phyloP scores from a whole-genome alignment of 2,888 invertebrate genomes.

The Junonia oenone region DNA sequence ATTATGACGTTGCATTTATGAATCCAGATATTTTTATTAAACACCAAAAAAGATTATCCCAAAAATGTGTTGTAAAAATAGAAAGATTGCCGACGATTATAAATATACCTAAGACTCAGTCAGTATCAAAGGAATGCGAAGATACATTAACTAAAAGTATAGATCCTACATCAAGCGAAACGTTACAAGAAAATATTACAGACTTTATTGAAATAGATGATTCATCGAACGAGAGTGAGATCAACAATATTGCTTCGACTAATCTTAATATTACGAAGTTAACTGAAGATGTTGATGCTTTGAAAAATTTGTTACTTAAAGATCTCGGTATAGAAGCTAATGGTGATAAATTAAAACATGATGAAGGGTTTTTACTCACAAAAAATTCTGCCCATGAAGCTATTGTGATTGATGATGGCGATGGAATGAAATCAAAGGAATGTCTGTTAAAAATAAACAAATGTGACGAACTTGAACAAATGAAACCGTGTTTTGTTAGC shows the following conservation, averaged over 20 bases:
- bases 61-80: slow-evolving; percentile 48
- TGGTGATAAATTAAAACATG: background rate
- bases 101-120: background rate
- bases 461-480: slow-evolving; percentile 45
- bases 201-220: slow-evolving; percentile 52
- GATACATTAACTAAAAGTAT: background rate
- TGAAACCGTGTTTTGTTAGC: slow-evolving; percentile 41
- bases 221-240: slow-evolving; percentile 46
- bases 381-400: background rate
- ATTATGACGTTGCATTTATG: slow-evolving; percentile 38
- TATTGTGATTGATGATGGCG: background rate
- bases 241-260: background rate
- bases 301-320: slow-evolving; percentile 9
- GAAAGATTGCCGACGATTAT: slow-evolving; percentile 26
- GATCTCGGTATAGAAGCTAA: slow-evolving; percentile 8
- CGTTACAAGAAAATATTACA: background rate
- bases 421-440: slow-evolving; percentile 15
- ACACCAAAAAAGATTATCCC: slow-evolving; percentile 50
- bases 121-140: background rate
- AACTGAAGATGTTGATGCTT: slow-evolving; percentile 7
- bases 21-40: slow-evolving; percentile 36
- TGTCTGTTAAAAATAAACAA: slow-evolving; percentile 45
- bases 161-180: background rate
- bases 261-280: background rate
- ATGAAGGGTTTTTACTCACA: background rate